Evolutionary conservation across 1,140 invertebrate genomes (phyloP).

Genomic region (Uloborus diversus): DNA sequence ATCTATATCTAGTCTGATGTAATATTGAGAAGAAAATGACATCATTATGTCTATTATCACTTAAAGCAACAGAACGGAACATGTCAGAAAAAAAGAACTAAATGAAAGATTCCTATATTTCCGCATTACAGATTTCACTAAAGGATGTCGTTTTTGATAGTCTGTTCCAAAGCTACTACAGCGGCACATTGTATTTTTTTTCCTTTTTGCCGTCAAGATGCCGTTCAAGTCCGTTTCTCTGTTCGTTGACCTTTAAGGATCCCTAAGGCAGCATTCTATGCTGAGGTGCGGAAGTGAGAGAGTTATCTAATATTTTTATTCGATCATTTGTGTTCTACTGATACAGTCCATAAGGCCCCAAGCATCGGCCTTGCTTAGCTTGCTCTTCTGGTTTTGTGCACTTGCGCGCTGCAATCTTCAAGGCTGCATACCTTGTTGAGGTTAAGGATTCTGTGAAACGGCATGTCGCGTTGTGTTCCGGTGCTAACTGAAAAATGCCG

Average conservation of each 20-base stretch:
- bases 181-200: no score
- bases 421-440: no score
- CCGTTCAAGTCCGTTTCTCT: background rate
- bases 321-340: constrained; percentile 32
- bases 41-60: background rate
- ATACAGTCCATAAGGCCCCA: constrained; percentile 39
- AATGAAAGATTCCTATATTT: background rate
- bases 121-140: background rate
- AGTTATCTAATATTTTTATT: constrained; percentile 26
- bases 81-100: background rate
- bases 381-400: constrained; percentile 35
- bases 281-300: constrained; percentile 31
- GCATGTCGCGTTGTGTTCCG: no score
- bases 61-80: background rate
- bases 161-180: background rate
- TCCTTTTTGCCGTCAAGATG: no score
- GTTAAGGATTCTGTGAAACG: no score
- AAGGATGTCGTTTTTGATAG: background rate
- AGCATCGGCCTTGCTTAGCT: constrained; percentile 35
- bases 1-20: background rate
- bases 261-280: constrained; percentile 5
- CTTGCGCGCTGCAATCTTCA: no score
- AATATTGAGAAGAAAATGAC: background rate
- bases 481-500: no score
- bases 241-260: constrained; percentile 30